These are phyloP conservation scores for Synodontis membranacea DNA, from an alignment of 2,113 vertebrate species.

Conservation along the genomic window DNA sequence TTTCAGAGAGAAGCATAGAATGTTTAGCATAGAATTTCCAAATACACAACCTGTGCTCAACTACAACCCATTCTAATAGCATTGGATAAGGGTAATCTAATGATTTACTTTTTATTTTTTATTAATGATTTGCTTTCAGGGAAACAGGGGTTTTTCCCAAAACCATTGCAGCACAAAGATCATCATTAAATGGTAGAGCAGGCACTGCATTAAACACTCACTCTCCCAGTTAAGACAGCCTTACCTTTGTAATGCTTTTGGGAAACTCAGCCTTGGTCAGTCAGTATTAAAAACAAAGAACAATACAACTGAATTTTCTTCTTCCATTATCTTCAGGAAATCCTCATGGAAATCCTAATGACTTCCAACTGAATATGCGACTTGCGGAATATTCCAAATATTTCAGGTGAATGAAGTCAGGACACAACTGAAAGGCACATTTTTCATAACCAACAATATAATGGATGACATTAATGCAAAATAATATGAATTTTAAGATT, in stretches of 20 bases:
- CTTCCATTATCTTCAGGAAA: slow-evolving; percentile 1
- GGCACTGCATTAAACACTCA: background rate
- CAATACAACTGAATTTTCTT: background rate
- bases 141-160: background rate
- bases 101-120: background rate
- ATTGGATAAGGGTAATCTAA: background rate
- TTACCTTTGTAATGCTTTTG: background rate
- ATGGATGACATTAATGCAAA: background rate
- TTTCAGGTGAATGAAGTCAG: background rate
- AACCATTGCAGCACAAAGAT: background rate
- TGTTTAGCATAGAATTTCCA: background rate
- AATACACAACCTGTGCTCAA: background rate
- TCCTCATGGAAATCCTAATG: background rate
- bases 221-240: background rate
- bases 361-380: background rate
- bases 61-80: background rate
- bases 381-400: background rate
- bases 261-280: background rate
- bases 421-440: background rate
- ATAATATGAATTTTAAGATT: background rate
- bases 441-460: background rate
- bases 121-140: background rate
- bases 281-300: background rate
- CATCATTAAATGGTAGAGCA: background rate
- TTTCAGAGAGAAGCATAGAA: no score